Evolutionary conservation across 2,888 invertebrate species (phyloP), one percentile per base, ranked within the genome.

Genomic region (Xylota sylvarum): DNA sequence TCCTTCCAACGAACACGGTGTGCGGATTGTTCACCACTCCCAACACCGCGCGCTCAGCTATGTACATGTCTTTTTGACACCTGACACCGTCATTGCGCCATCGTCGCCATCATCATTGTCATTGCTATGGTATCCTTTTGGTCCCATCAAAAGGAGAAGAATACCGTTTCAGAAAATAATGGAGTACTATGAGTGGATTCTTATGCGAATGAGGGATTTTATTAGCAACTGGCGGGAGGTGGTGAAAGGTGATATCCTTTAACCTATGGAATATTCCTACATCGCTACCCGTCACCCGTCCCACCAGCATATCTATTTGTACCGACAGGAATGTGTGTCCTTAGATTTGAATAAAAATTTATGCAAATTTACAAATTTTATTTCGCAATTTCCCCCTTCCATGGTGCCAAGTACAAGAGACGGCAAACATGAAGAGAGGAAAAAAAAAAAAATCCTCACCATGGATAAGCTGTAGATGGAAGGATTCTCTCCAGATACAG

Each of bases 311-410:
- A 70, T 70, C 65, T 80, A 85, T 80, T 76, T 64, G 70, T 76
- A 85, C 64, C 76, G 85, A 84, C 56, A 65, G 37, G 80, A 72
- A 76, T 80, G 76, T 85, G 80, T 78, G 76, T 85, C 70, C 74
- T 80, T 72, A 82, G 77, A 77, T 86, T 82, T 86, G 86, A 86
- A 81, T 86, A 78, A 86, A 86, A 86, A 81, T 86, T 72, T 82
- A 86, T 81, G 86, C 77, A 86, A 86, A 86, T 86, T 81, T 50
- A 86, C 62, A 86, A 86, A 81, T 78, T 86, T 82, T 82, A 82
- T 86, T 86, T 86, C 73, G 77, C 81, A 86, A 81, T 86, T 78
- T 73, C 46, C 43, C 55, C 56, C 27, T 48, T 67, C 62, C 55
- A 23, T n/a, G 10, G 4, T 3, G 23, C 23, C 12, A n/a, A 14